Evolutionary conservation across 2,888 invertebrate genomes (phyloP).

Genomic region (Agrotis ipsilon): DNA sequence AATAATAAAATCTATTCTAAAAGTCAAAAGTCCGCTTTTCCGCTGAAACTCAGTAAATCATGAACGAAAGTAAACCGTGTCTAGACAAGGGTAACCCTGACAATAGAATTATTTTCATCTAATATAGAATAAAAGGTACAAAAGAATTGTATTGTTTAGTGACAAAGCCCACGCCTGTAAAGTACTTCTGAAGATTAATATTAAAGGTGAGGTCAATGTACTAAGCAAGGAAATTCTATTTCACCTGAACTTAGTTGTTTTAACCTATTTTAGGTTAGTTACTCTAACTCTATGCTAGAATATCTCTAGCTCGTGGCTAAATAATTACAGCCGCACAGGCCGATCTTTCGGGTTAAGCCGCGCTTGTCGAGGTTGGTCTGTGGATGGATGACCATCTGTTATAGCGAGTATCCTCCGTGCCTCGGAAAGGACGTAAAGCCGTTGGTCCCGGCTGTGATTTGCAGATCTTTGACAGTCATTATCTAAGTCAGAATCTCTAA

Average conservation of each 20-base stretch:
- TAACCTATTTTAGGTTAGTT: conserved; percentile 7
- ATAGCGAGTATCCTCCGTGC: no score
- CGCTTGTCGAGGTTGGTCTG: no score
- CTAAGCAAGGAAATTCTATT: conserved; percentile 22
- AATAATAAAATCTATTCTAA: neutral
- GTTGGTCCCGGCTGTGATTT: no score
- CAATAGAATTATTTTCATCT: conserved; percentile 25
- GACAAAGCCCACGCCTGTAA: conserved; percentile 23
- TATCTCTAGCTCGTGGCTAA: no score
- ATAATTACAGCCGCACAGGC: no score
- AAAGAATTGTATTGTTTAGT: conserved; percentile 18
- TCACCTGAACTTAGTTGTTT: conserved; percentile 7
- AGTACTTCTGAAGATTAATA: conserved; percentile 19
- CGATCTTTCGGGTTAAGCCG: no score
- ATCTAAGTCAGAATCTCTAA: no score
- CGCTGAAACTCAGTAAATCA: conserved; percentile 2
- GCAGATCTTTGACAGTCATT: no score
- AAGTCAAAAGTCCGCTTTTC: neutral
- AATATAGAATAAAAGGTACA: neutral
- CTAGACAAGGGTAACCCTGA: conserved; percentile 20
- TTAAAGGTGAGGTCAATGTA: conserved; percentile 32
- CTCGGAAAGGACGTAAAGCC: no score
- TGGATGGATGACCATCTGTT: no score
- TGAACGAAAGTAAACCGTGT: conserved; percentile 21
- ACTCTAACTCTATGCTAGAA: neutral